Evolutionary conservation across 1,140 invertebrate genomes (phyloP), one percentile per base, ranked within the genome.

Genomic region (Drosophila sechellia): DNA sequence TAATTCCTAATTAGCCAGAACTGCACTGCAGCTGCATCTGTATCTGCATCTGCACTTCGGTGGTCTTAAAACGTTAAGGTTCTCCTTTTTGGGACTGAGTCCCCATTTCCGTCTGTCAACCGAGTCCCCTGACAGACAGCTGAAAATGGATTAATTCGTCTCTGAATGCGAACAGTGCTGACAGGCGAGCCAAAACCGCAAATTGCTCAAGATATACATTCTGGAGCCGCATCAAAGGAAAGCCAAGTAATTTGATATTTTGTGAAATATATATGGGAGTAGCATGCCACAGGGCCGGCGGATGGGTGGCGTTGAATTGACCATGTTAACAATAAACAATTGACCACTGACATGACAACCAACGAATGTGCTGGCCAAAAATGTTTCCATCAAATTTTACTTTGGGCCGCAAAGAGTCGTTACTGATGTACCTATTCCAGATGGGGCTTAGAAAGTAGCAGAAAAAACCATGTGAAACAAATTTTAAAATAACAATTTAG

Each of bases 261-360:
- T 35, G 58, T 40, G 25, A 60, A 57, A 54, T 65, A 12, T 48
- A 48, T 52, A 39, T 48, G 2, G 27, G 42, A 20, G 17, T 11
- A 3, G 5, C 17, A 11, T 22, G 15, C 49, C 49, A 11, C 15
- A 52, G 15, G 12, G 25, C 3, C 8, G 12, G 27, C 0, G 15
- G 0, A 10, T 4, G 49, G 42, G 25, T 11, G 45, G 61, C 39
- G 57, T 57, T 52, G 37, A 40, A 71, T 65, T 60, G 56, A 63
- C 52, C 68, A 56, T 83, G 84, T 89, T 77, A 79, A 84, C 84
- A 74, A 87, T 89, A 83, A 83, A 87, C 72, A 83, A 79, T 87
- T 79, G 83, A 87, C 84, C 84, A 69, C 76, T 52, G 69, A 87
- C 83, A 87, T 79, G 83, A 79, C 79, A 87, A 64, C 46, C 34